These are phyloP conservation scores for Chaetura pelagica DNA, from an alignment of 2,113 vertebrate species.

Conservation along the genomic window DNA sequence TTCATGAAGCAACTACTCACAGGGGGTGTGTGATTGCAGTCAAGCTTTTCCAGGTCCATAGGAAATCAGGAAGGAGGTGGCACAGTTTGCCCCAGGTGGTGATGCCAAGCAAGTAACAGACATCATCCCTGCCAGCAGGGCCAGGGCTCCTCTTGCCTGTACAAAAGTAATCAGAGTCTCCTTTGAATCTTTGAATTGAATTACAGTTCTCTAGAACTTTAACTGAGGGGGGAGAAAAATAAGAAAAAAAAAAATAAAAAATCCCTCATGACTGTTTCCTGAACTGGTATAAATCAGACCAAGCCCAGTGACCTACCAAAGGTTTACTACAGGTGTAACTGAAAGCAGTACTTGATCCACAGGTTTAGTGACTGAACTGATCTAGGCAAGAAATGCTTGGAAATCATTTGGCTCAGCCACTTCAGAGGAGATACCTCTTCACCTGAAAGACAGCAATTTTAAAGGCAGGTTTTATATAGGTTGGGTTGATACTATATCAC, in stretches of 20 bases:
- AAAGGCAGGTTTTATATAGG: neutral
- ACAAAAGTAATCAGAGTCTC: rapidly evolving
- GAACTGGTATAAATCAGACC: neutral
- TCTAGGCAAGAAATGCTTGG: neutral
- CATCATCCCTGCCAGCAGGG: neutral
- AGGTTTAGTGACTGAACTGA: neutral
- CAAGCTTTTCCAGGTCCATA: neutral
- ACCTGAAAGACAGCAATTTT: neutral
- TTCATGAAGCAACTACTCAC: neutral
- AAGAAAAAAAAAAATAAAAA: too few species aligned
- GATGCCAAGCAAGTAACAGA: neutral
- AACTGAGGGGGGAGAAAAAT: neutral
- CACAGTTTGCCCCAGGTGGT: neutral
- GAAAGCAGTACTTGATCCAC: neutral
- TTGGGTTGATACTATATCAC: neutral
- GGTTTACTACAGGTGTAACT: neutral
- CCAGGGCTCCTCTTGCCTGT: neutral
- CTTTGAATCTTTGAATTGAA: too few species aligned
- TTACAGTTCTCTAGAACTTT: neutral
- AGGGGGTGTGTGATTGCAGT: too few species aligned
- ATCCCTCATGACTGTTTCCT: neutral
- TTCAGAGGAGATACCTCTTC: neutral
- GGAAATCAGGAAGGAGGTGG: neutral
- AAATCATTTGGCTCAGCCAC: neutral
- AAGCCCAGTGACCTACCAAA: neutral